Conservation (phyloP, 2,888 invertebrate genomes). For the Amorpha juglandis region DNA sequence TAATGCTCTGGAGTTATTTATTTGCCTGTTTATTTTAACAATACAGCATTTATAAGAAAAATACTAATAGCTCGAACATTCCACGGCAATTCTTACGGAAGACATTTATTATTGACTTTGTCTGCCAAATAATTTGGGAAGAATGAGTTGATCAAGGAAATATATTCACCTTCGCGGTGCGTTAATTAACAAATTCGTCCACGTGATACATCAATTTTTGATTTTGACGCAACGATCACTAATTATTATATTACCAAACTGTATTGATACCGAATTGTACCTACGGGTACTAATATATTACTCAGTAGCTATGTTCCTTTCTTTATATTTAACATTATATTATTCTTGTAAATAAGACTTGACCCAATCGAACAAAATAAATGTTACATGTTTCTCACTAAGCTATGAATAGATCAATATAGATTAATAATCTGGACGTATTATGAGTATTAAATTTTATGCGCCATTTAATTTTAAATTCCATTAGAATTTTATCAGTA, state of each 20-base stretch:
- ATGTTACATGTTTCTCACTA: neutral
- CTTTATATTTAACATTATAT: neutral
- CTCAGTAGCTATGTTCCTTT: too few species aligned
- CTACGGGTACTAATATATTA: too few species aligned
- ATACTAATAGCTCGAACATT: neutral
- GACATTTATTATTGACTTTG: neutral
- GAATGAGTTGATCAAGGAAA: slow-evolving; percentile 1
- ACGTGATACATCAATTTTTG: neutral
- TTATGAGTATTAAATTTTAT: neutral
- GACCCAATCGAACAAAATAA: neutral
- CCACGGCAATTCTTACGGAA: neutral
- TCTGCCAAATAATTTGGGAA: slow-evolving; percentile 10
- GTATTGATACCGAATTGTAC: neutral
- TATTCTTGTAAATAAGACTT: neutral
- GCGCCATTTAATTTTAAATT: slow-evolving; percentile 1
- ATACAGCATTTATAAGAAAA: neutral
- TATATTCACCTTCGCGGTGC: neutral
- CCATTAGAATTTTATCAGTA: slow-evolving; percentile 11
- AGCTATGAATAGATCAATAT: neutral
- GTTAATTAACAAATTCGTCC: slow-evolving; percentile 4
- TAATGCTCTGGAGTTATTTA: slow-evolving; percentile 36
- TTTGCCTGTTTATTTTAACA: slow-evolving; percentile 9
- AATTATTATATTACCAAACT: neutral
- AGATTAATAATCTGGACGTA: neutral
- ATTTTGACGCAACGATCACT: neutral